Conservation (phyloP, 2,797 vertebrate genomes). For the Pseudochirops corinnae region DNA sequence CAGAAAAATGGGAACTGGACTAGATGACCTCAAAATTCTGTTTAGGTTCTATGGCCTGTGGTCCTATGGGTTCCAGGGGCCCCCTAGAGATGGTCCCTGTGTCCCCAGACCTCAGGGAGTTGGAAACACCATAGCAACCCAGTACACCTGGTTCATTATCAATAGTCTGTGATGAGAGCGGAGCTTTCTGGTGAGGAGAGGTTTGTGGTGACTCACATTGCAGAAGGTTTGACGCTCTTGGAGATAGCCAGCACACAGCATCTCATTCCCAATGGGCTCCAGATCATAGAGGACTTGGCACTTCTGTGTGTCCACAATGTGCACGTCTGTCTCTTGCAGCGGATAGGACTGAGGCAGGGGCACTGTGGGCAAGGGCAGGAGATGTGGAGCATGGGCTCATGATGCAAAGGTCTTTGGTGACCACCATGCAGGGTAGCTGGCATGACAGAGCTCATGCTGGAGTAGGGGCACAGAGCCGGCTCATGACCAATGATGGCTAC, state of each 20-base stretch:
- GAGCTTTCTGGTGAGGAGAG: not conserved
- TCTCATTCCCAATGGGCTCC: not conserved
- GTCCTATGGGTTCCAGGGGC: not conserved
- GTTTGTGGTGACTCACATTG: not conserved
- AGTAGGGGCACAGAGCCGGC: not conserved
- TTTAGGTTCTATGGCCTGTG: not conserved
- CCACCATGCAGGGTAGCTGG: not conserved
- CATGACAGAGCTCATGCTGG: not conserved
- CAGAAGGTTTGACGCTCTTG: not conserved
- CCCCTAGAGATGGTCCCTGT: not conserved
- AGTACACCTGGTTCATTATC: not conserved
- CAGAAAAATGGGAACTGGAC: not conserved
- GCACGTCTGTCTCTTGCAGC: not conserved
- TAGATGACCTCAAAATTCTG: not conserved
- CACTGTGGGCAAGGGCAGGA: not conserved
- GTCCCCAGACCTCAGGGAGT: not conserved
- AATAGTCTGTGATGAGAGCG: not conserved
- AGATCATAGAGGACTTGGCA: not conserved
- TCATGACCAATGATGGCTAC: too few relatives aligned
- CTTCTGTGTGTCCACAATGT: rapidly evolving
- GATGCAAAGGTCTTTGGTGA: not conserved
- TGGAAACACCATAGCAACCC: not conserved
- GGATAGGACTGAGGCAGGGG: not conserved
- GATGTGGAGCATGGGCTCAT: not conserved
- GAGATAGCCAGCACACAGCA: not conserved